Evolutionary conservation across 2,888 invertebrate genomes (phyloP), one percentile per base, ranked within the genome.

Genomic region (Podotricha telesiphe): DNA sequence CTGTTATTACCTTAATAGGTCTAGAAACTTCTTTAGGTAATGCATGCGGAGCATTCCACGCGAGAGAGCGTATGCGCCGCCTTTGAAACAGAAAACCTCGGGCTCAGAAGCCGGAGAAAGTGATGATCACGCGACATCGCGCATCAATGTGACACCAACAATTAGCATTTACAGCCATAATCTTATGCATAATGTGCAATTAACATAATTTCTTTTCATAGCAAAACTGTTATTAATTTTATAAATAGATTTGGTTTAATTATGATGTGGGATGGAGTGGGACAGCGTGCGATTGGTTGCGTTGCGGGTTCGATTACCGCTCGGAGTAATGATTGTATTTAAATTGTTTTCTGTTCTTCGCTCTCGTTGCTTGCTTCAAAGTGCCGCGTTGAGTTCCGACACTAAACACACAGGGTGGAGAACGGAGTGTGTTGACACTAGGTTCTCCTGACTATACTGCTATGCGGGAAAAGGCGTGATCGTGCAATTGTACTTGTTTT

Each of bases 101-200:
- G 79, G 76, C 80, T 79, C 74, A 75, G 78, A 77, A 77, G 74
- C 78, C 80, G 84, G 89, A 83, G 91, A 91, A 91, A 92, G 91
- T 89, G 87, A 88, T 80, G 72, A 28, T 73, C 90, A 89, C 89
- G 88, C 90, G 87, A 88, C 84, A 79, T 83, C 86, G 84, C 84
- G 82, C 77, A 77, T 73, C 76, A 74, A 76, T 75, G 74, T 83
- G 82, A 83, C 82, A 82, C 78, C 76, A 79, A 76, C 79, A 73
- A 87, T 88, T 87, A 86, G 82, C 77, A 77, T 77, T 73, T 72
- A 75, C 74, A 75, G 68, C 70, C 65, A 72, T 77, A 73, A 73
- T 74, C 71, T 65, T 37, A 58, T 65, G 64, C 62, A 50, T 65
- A 58, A 42, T 64, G 58, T 73, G 69, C 64, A 69, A 72, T 72